phyloP scores from a whole-genome alignment of 2,888 invertebrate species.

The Boloria euphrosyne region DNA sequence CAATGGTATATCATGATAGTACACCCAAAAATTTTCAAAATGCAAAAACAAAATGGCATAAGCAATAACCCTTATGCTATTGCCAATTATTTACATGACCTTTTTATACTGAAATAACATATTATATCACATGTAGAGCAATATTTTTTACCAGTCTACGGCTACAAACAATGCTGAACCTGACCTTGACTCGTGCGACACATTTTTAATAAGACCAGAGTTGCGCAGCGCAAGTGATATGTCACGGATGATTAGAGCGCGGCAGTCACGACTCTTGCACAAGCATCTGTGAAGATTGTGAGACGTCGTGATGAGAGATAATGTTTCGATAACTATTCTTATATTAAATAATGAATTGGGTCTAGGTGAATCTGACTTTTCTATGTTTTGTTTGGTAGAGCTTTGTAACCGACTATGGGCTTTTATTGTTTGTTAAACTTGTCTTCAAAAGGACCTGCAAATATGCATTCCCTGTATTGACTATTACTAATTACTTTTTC shows the following conservation, averaged over 20 bases:
- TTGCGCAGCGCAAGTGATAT: constrained; percentile 48
- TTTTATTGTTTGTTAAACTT: neutral
- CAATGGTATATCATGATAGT: no score
- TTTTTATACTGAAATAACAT: neutral
- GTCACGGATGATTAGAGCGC: constrained; percentile 57
- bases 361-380: constrained; percentile 26
- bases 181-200: constrained; percentile 48
- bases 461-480: no score
- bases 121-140: neutral
- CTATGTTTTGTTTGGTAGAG: neutral
- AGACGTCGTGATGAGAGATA: constrained; percentile 38
- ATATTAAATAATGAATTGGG: constrained; percentile 33
- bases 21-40: no score
- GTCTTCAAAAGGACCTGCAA: neutral
- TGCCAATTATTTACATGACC: no score
- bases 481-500: no score
- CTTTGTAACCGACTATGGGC: constrained; percentile 1
- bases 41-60: no score
- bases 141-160: neutral
- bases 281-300: constrained; percentile 42
- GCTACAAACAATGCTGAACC: constrained; percentile 37
- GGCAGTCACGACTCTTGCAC: constrained; percentile 65
- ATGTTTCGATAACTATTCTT: constrained; percentile 30
- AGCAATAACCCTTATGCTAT: no score
- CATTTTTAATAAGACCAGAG: constrained; percentile 49